Base-by-base conservation (phyloP, 2,888 invertebrate genomes). In the Agonopterix arenella region DNA sequence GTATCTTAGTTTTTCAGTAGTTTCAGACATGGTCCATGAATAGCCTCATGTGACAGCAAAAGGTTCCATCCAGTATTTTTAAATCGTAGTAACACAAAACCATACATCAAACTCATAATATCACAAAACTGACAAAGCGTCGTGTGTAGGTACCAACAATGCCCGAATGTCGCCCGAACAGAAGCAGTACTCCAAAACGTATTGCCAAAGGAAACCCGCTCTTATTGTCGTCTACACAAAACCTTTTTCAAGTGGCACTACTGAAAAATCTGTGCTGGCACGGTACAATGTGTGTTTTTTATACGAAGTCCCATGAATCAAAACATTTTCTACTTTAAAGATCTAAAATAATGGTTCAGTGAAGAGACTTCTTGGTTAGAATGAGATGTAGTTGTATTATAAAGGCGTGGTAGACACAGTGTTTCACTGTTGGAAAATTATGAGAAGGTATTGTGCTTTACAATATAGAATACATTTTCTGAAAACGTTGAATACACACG, bases 41-140 rank as follows among this genome's bases (percentile, higher is more conserved):
- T 28, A 5, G 5, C 7, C 28, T 28, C 28, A 28, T 13, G 4
- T 13, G 11, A 2, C 11, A 7, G 11, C 43, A 11, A 1, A 11
- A 48, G 46, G 42, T 49, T 36, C 36, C 51, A 49, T 57, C 62
- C 54, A 57, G 60, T 40, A 41, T 13, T 45, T 45, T 46, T 55
- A 55, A 41, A 47, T 47, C 43, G 28, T 38, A 28, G 55, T 48
- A 52, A 60, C 60, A 56, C 61, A 58, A 60, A 68, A 66, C 65
- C 71, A 65, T 73, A 70, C 69, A 70, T 67, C 68, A 72, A 71
- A 70, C 68, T 73, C 65, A 66, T 73, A 74, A 73, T 74, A 73
- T 73, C 68, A 70, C 73, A 66, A 71, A 72, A 67, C 68, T 69
- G 69, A 73, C 74, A 74, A 75, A 71, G 57, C 67, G 66, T 59